Conservation (phyloP, 2,113 vertebrate species). For the Plectropomus leopardus region DNA sequence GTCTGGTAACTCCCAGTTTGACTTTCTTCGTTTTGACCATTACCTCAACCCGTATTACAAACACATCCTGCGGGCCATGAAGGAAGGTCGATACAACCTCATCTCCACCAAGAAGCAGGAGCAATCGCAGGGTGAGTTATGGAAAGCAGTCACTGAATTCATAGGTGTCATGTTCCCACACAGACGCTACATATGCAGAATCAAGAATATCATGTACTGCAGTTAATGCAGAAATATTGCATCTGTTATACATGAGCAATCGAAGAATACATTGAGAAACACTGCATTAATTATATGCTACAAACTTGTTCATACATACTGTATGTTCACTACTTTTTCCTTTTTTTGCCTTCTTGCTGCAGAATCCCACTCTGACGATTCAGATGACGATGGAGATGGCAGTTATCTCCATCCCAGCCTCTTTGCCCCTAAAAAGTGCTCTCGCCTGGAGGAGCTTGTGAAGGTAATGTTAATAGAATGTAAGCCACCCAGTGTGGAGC, state of each 20-base stretch:
- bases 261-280: neutral
- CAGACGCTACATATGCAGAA: neutral
- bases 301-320: neutral
- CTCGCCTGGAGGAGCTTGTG: constrained; percentile 94
- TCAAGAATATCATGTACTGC: neutral
- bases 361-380: constrained; percentile 89
- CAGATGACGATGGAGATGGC: constrained; percentile 90
- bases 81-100: constrained; percentile 92
- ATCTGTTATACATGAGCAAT: neutral
- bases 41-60: constrained; percentile 99
- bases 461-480: constrained; percentile 84
- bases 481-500: neutral
- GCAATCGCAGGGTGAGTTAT: constrained; percentile 85
- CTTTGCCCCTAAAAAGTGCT: constrained; percentile 93
- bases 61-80: constrained; percentile 96
- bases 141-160: neutral
- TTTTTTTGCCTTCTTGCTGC: constrained; percentile 31
- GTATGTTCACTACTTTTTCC: constrained; percentile 12
- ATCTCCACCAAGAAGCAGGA: constrained; percentile 84
- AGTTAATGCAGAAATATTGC: constrained; percentile 11
- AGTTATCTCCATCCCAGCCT: constrained; percentile 96
- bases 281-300: neutral
- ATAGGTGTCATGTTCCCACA: neutral
- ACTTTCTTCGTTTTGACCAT: constrained; percentile 98
- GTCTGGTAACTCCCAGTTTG: constrained; percentile 96